phyloP scores from a whole-genome alignment of 2,888 invertebrate genomes.

The Ellobium chinense region DNA sequence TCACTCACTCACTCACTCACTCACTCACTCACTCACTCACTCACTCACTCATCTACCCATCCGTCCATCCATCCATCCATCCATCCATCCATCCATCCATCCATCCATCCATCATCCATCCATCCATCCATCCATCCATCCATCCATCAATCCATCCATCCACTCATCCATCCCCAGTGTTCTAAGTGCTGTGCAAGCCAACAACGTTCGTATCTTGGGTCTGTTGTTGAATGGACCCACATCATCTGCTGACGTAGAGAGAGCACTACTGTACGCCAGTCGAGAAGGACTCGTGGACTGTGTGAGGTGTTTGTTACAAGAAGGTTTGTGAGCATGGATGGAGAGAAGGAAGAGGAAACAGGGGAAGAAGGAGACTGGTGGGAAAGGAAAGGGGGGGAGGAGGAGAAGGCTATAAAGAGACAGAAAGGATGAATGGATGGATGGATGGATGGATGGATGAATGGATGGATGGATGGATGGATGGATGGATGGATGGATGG shows the following conservation, averaged over 20 bases:
- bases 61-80: neutral
- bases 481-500: no score
- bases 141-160: neutral
- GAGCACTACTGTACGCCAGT: slow-evolving; percentile 8
- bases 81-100: neutral
- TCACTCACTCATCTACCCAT: neutral
- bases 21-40: neutral
- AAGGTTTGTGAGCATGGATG: no score
- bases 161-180: neutral
- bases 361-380: neutral
- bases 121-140: neutral
- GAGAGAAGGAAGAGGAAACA: neutral
- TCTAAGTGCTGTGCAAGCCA: slow-evolving; percentile 10
- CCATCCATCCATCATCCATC: neutral
- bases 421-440: no score
- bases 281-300: slow-evolving; percentile 26
- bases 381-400: neutral
- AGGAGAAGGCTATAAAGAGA: no score
- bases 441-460: no score
- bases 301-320: slow-evolving; percentile 17
- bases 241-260: neutral
- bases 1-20: neutral
- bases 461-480: no score
- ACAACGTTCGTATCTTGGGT: neutral
- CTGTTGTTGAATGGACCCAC: slow-evolving; percentile 16